Percentiles rank a stretch among this genome's conserved stretches.
Conservation (phyloP, 2,113 vertebrate species). For the Cnemophilus loriae region DNA sequence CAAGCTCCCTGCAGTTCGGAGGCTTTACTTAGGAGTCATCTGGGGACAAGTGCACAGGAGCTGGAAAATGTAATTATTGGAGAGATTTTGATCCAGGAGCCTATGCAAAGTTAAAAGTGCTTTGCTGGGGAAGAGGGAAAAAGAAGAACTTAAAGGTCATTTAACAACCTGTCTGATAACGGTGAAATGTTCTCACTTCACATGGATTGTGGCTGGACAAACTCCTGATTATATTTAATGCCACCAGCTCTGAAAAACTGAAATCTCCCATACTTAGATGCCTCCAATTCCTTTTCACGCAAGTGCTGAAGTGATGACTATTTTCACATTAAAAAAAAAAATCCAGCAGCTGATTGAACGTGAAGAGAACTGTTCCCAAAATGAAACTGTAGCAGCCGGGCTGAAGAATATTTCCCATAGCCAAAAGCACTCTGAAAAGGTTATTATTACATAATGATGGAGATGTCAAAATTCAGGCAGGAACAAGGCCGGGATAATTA, state of each 20-base stretch:
- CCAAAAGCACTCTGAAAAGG: background rate
- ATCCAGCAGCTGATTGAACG: background rate
- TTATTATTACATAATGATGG: background rate
- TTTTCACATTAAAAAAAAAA: background rate
- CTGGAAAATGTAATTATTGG: slow-evolving; percentile 19
- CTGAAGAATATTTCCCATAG: background rate
- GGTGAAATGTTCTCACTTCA: background rate
- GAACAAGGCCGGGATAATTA: background rate
- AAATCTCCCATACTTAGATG: background rate
- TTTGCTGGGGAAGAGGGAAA: background rate
- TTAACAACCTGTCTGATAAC: slow-evolving; percentile 31
- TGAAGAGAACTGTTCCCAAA: background rate
- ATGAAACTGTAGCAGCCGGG: background rate
- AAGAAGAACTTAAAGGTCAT: slow-evolving; percentile 36
- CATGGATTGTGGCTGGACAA: background rate
- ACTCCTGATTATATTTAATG: background rate
- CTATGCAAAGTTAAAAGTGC: background rate
- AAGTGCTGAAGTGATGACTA: background rate
- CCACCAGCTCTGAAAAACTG: background rate
- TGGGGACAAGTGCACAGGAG: background rate
- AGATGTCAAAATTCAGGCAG: background rate
- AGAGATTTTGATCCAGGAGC: slow-evolving; percentile 19
- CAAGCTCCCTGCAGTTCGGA: background rate
- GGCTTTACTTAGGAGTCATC: background rate
- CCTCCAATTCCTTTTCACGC: background rate